Evolutionary conservation across 2,888 invertebrate genomes (phyloP), one percentile per base, ranked within the genome.

Genomic region (Zaprionus lineosus): DNA sequence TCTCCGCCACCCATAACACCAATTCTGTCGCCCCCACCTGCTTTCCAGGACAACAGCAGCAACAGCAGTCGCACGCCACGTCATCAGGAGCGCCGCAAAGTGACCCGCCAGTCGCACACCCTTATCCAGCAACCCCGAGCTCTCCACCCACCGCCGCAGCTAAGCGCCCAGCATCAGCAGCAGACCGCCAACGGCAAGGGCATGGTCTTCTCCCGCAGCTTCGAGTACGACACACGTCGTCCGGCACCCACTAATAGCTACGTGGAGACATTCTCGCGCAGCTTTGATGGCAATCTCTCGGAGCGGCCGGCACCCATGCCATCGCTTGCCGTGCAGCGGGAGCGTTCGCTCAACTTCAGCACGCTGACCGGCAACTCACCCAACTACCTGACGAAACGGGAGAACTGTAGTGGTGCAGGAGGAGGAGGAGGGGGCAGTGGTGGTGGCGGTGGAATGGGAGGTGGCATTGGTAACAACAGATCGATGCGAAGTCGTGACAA

Each of bases 11-110:
- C 93, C n/a, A 90, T 93, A 8, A 94, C 93, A 0, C 94, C 94
- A 4, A 94, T 94, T 57, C 92, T 94, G 37, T 94, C 94, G 9
- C 94, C 94, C 6, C 94, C 94, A 0, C 93, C 93, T 6, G 94
- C 93, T 6, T 94, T 94, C 85, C 94, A 94, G 84, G 93, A 93
- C 69, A 89, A 90, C 69, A 89, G 88, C 55, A 39, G 44, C 37
- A 57, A 33, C 24, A 48, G 52, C 34, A 63, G 41, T 19, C 77
- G 81, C 1, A 82, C 84, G 31, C 60, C 76, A 2, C 81, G 86
- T 7, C 81, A 84, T 15, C 72, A 74, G 9, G 88, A 86, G 15
- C 71, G 85, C 0, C 82, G 67, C 7, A 83, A 77, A 48, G 55
- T 79, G 6, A 74, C 57, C 21, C 66, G 75, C 1, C 74, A 73